These are phyloP conservation scores for Tetragonula carbonaria DNA, from an alignment of 2,888 invertebrate genomes.

Conservation along the genomic window DNA sequence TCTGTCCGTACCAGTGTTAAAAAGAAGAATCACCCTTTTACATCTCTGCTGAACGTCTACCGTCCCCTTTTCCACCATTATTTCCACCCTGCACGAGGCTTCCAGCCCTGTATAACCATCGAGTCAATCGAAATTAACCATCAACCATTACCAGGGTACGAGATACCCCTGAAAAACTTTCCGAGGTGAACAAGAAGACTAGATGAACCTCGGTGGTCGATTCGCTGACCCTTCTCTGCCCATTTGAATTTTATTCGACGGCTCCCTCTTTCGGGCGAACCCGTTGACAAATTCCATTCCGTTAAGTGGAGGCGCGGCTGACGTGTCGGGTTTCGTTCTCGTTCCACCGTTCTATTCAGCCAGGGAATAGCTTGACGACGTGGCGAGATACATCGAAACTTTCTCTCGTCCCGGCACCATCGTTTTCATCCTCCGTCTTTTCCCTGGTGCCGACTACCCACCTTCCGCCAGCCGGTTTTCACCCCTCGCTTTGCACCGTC, in stretches of 20 bases:
- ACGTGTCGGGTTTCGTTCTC: slow-evolving; percentile 72
- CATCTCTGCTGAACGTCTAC: neutral
- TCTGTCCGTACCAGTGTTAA: slow-evolving; percentile 6
- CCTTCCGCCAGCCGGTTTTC: slow-evolving; percentile 34
- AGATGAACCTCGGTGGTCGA: slow-evolving; percentile 9
- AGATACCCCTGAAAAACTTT: no score
- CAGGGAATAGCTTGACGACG: slow-evolving; percentile 65
- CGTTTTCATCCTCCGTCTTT: slow-evolving; percentile 26
- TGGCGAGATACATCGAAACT: slow-evolving; percentile 63
- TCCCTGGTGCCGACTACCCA: slow-evolving; percentile 1
- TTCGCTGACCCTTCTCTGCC: slow-evolving; percentile 64
- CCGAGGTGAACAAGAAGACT: neutral
- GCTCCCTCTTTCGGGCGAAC: slow-evolving; percentile 45
- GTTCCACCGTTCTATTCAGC: slow-evolving; percentile 63
- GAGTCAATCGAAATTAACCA: slow-evolving; percentile 17
- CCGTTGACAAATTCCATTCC: slow-evolving; percentile 79
- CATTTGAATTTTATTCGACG: slow-evolving; percentile 79
- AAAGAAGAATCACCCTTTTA: neutral
- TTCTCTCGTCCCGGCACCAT: slow-evolving; percentile 19
- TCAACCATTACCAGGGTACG: neutral
- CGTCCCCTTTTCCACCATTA: neutral
- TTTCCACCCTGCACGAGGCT: neutral
- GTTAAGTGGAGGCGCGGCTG: slow-evolving; percentile 73
- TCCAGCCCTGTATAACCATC: neutral
- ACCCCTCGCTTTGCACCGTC: slow-evolving; percentile 51